Percentiles rank a stretch among this genome's conserved stretches.
Conservation (phyloP, 2,797 vertebrate genomes). For the Bucorvus abyssinicus region DNA sequence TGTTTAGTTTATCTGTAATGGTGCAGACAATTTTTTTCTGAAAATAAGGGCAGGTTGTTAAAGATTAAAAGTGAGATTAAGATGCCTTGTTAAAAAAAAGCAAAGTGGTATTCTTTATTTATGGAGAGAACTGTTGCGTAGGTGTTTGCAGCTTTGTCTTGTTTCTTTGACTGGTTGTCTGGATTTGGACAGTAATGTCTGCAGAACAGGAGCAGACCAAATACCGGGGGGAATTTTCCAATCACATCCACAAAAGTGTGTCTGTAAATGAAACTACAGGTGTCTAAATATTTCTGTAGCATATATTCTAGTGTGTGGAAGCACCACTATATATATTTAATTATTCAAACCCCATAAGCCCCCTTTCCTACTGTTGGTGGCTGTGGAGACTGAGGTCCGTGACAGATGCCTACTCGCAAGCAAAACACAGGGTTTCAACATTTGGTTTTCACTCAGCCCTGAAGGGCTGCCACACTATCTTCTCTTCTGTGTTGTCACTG, state of each 20-base stretch:
- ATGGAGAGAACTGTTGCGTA: not conserved
- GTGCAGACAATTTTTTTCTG: not conserved
- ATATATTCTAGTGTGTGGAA: not conserved
- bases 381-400: not conserved
- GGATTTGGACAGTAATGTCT: not conserved
- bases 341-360: not conserved
- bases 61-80: not conserved
- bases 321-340: not conserved
- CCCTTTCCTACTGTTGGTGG: not conserved
- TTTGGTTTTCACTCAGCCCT: not conserved
- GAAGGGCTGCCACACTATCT: not conserved
- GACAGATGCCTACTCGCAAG: not conserved
- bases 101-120: not conserved
- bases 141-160: not conserved
- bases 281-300: not conserved
- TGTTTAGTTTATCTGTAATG: not conserved
- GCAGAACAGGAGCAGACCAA: not conserved
- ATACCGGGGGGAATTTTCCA: not conserved
- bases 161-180: not conserved
- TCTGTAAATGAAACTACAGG: not conserved
- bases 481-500: not conserved
- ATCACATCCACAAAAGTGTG: not conserved
- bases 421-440: not conserved
- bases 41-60: accelerated
- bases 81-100: not conserved